phyloP scores from a whole-genome alignment of 2,888 invertebrate species.

The Cepaea hortensis region DNA sequence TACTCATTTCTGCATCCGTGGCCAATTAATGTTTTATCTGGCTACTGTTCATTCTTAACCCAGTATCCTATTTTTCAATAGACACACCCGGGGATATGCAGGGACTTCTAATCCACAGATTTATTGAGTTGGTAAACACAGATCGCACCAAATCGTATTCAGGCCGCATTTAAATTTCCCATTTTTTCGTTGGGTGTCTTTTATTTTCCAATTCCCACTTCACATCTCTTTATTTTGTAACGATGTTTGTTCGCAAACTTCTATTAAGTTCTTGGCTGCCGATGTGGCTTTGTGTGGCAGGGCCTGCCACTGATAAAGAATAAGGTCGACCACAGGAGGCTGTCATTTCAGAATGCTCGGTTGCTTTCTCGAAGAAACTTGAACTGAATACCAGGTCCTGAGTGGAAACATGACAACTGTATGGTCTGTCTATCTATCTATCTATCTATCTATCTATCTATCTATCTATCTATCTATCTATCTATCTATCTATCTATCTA shows the following conservation, averaged over 20 bases:
- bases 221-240: background rate
- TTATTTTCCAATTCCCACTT: slow-evolving; percentile 23
- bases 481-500: slow-evolving; percentile 26
- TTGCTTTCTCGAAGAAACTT: background rate
- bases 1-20: background rate
- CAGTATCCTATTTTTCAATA: background rate
- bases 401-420: no score
- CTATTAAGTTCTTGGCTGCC: background rate
- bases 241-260: background rate
- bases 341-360: background rate
- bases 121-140: slow-evolving; percentile 16
- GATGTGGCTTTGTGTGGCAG: background rate
- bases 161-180: background rate
- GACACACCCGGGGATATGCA: background rate
- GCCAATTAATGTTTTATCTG: background rate
- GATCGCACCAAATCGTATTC: background rate
- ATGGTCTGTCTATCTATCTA: no score
- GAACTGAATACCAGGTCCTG: background rate
- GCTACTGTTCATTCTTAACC: background rate
- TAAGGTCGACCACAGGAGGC: background rate
- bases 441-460: slow-evolving; percentile 6
- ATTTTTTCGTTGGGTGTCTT: background rate
- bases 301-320: background rate
- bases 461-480: slow-evolving; percentile 12
- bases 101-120: background rate